Conservation (phyloP, 30 jellyfish, hydroid and myxozoan species). For the Aurelia aurita region DNA sequence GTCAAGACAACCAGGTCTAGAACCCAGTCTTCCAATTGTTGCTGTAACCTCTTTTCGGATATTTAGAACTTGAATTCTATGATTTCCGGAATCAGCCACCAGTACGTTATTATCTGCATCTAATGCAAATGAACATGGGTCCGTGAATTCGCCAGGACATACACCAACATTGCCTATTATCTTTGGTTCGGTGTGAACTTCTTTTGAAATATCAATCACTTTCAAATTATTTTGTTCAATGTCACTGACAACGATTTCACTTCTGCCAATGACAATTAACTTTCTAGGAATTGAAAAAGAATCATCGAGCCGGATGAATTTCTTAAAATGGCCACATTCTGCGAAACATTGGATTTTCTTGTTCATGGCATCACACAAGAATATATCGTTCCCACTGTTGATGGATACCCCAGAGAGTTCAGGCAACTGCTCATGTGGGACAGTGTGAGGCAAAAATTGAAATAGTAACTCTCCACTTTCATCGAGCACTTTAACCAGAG, state of each 20-base stretch:
- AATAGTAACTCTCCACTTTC: constrained; percentile 30
- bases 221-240: constrained; percentile 28
- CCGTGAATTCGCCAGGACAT: constrained; percentile 58
- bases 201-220: constrained; percentile 32
- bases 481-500: constrained; percentile 23
- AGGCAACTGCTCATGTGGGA: constrained; percentile 41
- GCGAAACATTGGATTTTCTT: constrained; percentile 47
- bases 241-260: constrained; percentile 37
- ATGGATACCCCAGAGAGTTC: constrained; percentile 43
- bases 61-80: constrained; percentile 69
- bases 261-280: constrained; percentile 20
- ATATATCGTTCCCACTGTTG: constrained; percentile 38
- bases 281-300: constrained; percentile 35
- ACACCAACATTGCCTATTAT: constrained; percentile 61
- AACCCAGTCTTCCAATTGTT: constrained; percentile 73
- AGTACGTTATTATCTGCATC: constrained; percentile 52
- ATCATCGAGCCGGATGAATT: constrained; percentile 42
- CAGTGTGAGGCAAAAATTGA: constrained; percentile 57
- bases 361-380: constrained; percentile 51
- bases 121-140: constrained; percentile 47
- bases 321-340: constrained; percentile 31
- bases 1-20: constrained; percentile 69
- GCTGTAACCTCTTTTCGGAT: constrained; percentile 25
- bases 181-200: constrained; percentile 14
- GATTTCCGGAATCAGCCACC: constrained; percentile 69